phyloP scores from a whole-genome alignment of 2,888 invertebrate species.

The Hanleya hanleyi region DNA sequence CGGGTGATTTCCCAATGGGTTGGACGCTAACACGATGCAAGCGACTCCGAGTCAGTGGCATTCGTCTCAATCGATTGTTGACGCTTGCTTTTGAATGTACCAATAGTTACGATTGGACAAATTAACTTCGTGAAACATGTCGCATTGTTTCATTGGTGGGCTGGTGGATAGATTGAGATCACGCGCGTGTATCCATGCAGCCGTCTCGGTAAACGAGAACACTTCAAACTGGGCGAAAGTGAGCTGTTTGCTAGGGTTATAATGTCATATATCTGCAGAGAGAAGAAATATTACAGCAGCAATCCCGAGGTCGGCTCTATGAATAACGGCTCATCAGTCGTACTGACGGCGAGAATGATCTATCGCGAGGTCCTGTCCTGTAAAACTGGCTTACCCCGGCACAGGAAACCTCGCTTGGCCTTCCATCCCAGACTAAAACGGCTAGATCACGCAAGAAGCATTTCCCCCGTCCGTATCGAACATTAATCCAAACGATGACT shows the following conservation, averaged over 20 bases:
- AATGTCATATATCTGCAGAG: neutral
- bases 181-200: neutral
- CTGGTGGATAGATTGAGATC: too few species aligned
- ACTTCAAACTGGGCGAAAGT: neutral
- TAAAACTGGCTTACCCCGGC: neutral
- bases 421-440: neutral
- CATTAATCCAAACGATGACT: neutral
- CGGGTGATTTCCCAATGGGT: slow-evolving; percentile 7
- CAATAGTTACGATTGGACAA: too few species aligned
- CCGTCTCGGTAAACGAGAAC: neutral
- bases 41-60: neutral
- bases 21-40: neutral
- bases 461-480: neutral
- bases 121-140: too few species aligned
- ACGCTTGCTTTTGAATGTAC: too few species aligned
- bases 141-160: too few species aligned
- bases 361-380: too few species aligned
- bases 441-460: neutral
- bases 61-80: slow-evolving; percentile 5
- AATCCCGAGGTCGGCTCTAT: neutral
- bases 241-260: neutral
- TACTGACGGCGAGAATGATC: too few species aligned
- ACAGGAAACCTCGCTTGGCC: neutral
- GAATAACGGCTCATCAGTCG: too few species aligned
- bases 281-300: neutral